Evolutionary conservation across 2,113 vertebrate species (phyloP).

Genomic region (Melierax canorus): DNA sequence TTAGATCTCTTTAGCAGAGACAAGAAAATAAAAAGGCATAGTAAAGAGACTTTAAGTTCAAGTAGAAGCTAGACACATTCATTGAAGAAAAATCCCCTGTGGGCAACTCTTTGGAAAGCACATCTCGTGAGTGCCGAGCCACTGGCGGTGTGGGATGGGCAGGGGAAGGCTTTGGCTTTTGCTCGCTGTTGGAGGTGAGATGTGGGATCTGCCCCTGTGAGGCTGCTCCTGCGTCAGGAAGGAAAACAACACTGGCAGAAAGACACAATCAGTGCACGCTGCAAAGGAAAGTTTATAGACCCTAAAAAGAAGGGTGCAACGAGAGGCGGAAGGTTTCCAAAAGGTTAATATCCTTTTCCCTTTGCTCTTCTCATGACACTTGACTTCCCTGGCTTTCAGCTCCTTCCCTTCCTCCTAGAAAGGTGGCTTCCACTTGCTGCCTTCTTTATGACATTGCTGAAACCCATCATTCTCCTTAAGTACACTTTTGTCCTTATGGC

Average conservation of each 20-base stretch:
- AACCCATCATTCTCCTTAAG: conserved; percentile 13
- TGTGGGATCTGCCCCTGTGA: not conserved
- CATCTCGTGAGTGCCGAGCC: fast-evolving
- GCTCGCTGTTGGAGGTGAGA: not conserved
- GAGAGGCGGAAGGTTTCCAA: not conserved
- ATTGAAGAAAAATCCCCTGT: not conserved
- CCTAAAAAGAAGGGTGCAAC: not conserved
- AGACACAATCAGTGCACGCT: fast-evolving
- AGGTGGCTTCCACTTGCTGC: not conserved
- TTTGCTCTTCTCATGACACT: not conserved
- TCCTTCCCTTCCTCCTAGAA: fast-evolving
- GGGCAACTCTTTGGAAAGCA: not conserved
- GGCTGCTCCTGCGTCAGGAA: not conserved
- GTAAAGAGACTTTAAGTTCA: not conserved
- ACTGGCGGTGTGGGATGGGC: not conserved
- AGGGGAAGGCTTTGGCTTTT: not conserved
- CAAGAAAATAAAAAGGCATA: not conserved
- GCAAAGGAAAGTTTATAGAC: not conserved
- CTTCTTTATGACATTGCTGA: not conserved
- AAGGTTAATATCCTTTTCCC: not conserved
- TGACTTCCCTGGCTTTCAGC: not conserved
- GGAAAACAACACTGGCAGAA: not conserved
- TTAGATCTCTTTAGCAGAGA: not conserved
- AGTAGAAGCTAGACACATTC: not conserved
- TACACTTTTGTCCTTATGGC: conserved; percentile 17